These are phyloP conservation scores for Geophilus truncorum DNA, from an alignment of 2,888 invertebrate genomes.

Conservation along the genomic window DNA sequence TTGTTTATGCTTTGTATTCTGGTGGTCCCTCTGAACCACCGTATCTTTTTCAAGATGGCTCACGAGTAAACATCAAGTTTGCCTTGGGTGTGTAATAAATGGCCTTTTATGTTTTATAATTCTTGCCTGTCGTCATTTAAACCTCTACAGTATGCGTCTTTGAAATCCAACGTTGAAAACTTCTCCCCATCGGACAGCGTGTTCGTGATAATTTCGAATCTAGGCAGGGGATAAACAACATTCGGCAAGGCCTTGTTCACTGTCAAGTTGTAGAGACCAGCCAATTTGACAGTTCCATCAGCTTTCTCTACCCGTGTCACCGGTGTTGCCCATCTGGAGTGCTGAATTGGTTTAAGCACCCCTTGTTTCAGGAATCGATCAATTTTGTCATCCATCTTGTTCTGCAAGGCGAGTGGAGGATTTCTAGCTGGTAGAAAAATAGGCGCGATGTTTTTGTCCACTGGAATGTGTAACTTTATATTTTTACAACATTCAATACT, in stretches of 20 bases:
- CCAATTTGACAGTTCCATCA: slow-evolving; percentile 6
- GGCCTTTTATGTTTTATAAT: too few relatives aligned
- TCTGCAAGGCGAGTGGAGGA: background rate
- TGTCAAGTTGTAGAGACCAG: slow-evolving; percentile 12
- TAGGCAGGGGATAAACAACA: background rate
- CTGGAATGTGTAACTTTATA: background rate
- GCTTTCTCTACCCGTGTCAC: background rate
- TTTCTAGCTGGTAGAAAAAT: background rate
- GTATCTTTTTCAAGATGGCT: too few relatives aligned
- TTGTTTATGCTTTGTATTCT: too few relatives aligned
- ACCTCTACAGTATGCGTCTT: too few relatives aligned
- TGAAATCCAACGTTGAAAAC: background rate
- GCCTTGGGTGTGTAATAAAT: too few relatives aligned
- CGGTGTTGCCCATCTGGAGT: background rate
- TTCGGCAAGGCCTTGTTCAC: background rate
- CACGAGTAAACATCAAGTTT: too few relatives aligned
- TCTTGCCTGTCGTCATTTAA: too few relatives aligned
- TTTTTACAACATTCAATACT: background rate
- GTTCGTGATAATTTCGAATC: background rate
- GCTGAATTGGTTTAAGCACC: background rate
- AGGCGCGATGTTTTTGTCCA: background rate
- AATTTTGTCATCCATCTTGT: background rate
- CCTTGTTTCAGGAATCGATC: background rate
- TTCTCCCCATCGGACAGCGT: background rate
- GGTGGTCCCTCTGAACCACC: too few relatives aligned